A percentile compares a stretch with the other conserved stretches of the same genome.
phyloP scores from a whole-genome alignment of 2,113 vertebrate species.

The Tyto alba region DNA sequence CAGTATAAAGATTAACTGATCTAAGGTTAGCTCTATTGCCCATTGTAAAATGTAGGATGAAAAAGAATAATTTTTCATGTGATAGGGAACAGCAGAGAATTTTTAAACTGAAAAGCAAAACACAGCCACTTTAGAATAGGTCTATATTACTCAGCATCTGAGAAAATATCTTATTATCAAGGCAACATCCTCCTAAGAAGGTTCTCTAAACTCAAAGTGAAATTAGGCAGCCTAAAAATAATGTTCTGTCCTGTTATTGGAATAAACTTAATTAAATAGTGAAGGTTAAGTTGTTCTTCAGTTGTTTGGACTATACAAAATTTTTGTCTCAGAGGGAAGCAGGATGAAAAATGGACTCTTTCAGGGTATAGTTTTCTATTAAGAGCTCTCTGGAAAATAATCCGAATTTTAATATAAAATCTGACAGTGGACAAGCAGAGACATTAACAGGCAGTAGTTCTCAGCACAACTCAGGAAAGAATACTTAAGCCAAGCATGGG shows the following conservation, averaged over 20 bases:
- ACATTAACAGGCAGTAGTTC: neutral
- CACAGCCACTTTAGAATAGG: neutral
- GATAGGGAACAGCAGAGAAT: neutral
- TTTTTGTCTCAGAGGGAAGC: neutral
- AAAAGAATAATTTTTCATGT: neutral
- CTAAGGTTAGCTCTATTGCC: neutral
- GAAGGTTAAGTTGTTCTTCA: neutral
- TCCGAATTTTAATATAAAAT: neutral
- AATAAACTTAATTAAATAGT: neutral
- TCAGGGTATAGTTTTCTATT: neutral
- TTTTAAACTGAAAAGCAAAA: slow-evolving; percentile 11
- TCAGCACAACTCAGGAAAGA: neutral
- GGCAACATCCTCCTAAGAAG: neutral
- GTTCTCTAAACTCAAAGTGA: neutral
- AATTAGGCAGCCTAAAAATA: neutral
- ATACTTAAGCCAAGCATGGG: neutral
- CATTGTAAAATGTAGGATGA: neutral
- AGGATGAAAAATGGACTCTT: neutral
- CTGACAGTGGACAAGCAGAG: neutral
- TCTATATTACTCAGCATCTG: neutral
- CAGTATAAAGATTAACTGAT: neutral
- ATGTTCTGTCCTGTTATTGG: neutral
- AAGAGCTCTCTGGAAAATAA: neutral
- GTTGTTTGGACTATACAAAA: neutral
- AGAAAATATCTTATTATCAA: neutral